These are phyloP conservation scores for Micropoecilia bifurca DNA, from an alignment of 2,797 vertebrate genomes.

Conservation along the genomic window DNA sequence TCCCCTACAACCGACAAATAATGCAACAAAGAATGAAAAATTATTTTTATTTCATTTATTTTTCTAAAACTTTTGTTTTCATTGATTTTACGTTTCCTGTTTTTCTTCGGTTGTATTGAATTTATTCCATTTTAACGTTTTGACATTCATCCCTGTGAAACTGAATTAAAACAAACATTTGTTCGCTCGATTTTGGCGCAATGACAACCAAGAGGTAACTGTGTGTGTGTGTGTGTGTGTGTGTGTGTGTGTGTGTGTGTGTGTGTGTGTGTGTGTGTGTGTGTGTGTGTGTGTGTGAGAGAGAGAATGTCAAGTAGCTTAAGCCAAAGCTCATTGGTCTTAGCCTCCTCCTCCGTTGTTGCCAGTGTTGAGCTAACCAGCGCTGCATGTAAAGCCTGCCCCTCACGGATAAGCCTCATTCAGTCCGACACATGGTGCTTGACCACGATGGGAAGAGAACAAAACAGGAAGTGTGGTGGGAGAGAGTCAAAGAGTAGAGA, in stretches of 20 bases:
- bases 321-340: conserved; percentile 51
- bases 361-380: conserved; percentile 48
- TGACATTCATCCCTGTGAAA: not conserved
- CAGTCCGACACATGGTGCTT: conserved; percentile 62
- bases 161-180: too few relatives aligned
- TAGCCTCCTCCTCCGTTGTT: conserved; percentile 33
- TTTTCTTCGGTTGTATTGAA: not conserved
- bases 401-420: conserved; percentile 67
- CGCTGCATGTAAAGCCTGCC: conserved; percentile 53
- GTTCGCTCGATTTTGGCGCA: conserved; percentile 33
- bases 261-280: conserved; percentile 34
- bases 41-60: not conserved
- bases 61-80: not conserved
- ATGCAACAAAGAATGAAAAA: not conserved
- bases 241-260: conserved; percentile 33
- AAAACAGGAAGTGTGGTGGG: conserved; percentile 71
- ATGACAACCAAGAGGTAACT: not conserved
- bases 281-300: conserved; percentile 26
- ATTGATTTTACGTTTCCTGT: not conserved
- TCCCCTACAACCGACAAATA: not conserved
- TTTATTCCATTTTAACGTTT: not conserved
- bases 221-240: conserved; percentile 32
- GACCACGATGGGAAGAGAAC: conserved; percentile 61
- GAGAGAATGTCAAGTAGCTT: conserved; percentile 66
- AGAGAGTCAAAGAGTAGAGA: conserved; percentile 60